Base-by-base conservation (phyloP, 2,888 invertebrate species). In the Chalcosyrphus nemorum region DNA sequence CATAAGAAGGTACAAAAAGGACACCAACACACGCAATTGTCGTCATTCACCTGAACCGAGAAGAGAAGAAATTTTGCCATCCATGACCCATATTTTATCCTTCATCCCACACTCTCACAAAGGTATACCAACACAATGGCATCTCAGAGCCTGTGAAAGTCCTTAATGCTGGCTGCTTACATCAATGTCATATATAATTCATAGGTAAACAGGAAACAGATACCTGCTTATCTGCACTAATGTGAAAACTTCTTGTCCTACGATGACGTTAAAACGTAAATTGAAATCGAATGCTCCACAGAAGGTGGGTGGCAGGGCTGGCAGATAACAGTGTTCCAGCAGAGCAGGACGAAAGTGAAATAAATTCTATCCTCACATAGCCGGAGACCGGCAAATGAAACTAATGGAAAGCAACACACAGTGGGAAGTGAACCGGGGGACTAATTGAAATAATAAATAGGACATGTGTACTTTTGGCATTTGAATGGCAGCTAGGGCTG, bases 151-250 rank as follows among this genome's bases (percentile, higher is more conserved):
- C 54, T 35, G 82, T 35, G 82, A 32, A 21, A 15, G 65, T 70
- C 80, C 84, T 56, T 80, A 84, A 84, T 80, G 63, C 66, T 17
- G 41, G 63, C 59, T 63, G 57, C 63, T 54, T 75, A 43, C 80
- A 70, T 84, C 84, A 84, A 75, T 70, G 75, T 84, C 84, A 80
- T 78, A 84, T 84, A 78, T 84, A 84, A 84, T 84, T 84, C 84
- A 84, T 80, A 70, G 84, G 80, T 70, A 84, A 84, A 84, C 80
- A 80, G 80, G 80, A 80, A 78, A 65, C 74, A 70, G 80, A 84
- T 84, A 84, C 80, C 84, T 84, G 84, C 80, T 84, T 84, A 84
- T 84, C 84, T 63, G 68, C 68, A 84, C 84, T 84, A 84, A 84
- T 84, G 84, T 84, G 84, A 84, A 84, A 84, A 84, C 63, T 84